phyloP scores from a whole-genome alignment of 2,797 vertebrate genomes.

The Rhynchonycteris naso region DNA sequence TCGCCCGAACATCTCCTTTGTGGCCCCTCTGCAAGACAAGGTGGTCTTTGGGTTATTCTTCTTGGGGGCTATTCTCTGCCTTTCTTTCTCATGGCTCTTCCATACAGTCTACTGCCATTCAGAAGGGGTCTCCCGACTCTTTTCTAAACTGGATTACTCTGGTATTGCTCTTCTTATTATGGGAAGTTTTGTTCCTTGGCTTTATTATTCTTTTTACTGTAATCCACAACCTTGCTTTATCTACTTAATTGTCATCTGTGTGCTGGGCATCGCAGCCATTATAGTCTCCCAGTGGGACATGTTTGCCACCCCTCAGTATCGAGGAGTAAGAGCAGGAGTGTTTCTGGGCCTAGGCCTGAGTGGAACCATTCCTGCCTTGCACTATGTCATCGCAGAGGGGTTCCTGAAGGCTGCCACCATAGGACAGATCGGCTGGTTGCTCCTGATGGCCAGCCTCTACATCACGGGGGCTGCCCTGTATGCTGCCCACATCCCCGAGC shows the following conservation, averaged over 20 bases:
- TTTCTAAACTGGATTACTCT: slow-evolving; percentile 98
- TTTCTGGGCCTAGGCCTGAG: slow-evolving; percentile 98
- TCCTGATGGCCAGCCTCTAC: slow-evolving; percentile 97
- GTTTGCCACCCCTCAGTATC: slow-evolving; percentile 97
- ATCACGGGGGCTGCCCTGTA: slow-evolving; percentile 98
- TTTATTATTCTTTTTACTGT: slow-evolving; percentile 99
- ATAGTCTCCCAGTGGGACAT: slow-evolving; percentile 98
- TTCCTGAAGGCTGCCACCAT: slow-evolving; percentile 97
- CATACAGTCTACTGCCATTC: too few species aligned
- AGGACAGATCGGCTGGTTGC: slow-evolving; percentile 98
- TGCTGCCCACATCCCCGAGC: slow-evolving; percentile 97
- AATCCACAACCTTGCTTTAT: slow-evolving; percentile 98
- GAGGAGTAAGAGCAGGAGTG: slow-evolving; percentile 96
- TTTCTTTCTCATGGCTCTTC: too few species aligned
- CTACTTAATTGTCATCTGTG: slow-evolving; percentile 96
- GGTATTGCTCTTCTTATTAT: slow-evolving; percentile 99
- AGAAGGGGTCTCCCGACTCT: slow-evolving; percentile 96
- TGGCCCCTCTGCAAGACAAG: too few species aligned
- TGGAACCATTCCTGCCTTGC: slow-evolving; percentile 96
- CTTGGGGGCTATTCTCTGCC: too few species aligned
- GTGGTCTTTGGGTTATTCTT: too few species aligned
- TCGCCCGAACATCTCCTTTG: too few species aligned
- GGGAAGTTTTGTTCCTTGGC: slow-evolving; percentile 99
- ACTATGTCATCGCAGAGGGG: slow-evolving; percentile 97
- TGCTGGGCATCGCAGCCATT: slow-evolving; percentile 96